These are phyloP conservation scores for Acrobeloides nanus DNA, from an alignment of 2,888 invertebrate species.

Conservation along the genomic window DNA sequence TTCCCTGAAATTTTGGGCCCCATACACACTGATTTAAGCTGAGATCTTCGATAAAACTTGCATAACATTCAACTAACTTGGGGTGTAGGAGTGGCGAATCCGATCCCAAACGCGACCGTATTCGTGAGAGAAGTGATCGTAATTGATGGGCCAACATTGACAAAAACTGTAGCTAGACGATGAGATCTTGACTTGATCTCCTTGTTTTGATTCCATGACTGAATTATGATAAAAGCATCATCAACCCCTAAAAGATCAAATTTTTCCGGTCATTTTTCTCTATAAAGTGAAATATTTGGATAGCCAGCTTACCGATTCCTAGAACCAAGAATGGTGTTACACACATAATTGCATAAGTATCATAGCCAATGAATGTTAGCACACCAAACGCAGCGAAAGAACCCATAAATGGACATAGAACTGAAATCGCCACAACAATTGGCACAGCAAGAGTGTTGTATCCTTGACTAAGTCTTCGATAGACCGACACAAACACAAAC, in stretches of 20 bases:
- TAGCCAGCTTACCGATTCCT: slow-evolving; percentile 34
- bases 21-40: no score
- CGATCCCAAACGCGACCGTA: slow-evolving; percentile 50
- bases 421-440: slow-evolving; percentile 20
- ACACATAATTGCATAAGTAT: slow-evolving; percentile 49
- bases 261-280: not conserved
- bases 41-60: no score
- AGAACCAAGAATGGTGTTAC: slow-evolving; percentile 48
- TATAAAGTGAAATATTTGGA: not conserved
- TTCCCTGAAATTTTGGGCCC: slow-evolving; percentile 5
- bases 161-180: slow-evolving; percentile 28
- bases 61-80: slow-evolving; percentile 25
- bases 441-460: slow-evolving; percentile 16
- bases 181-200: slow-evolving; percentile 11
- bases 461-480: slow-evolving; percentile 8
- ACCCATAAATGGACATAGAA: slow-evolving; percentile 45
- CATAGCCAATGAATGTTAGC: slow-evolving; percentile 34
- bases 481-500: slow-evolving; percentile 33
- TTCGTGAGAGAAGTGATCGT: slow-evolving; percentile 51
- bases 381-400: slow-evolving; percentile 43
- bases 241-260: slow-evolving; percentile 17
- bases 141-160: slow-evolving; percentile 49
- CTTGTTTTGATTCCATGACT: slow-evolving; percentile 39
- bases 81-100: slow-evolving; percentile 49
- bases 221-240: slow-evolving; percentile 50